Conservation (phyloP, 1,140 invertebrate genomes). For the Solenopsis fugax region DNA sequence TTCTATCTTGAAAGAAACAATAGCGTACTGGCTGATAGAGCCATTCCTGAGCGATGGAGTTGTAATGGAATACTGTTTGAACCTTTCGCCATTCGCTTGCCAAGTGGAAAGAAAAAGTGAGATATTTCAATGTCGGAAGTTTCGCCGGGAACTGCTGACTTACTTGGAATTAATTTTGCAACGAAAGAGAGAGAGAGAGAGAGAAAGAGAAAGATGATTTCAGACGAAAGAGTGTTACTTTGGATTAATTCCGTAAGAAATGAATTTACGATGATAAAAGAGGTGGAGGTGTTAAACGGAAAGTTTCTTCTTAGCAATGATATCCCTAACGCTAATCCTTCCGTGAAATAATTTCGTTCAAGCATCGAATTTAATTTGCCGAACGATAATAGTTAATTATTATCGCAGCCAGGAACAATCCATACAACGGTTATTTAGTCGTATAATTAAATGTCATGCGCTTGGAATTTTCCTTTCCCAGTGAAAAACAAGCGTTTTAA, state of each 20-base stretch:
- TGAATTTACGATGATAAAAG: conserved; percentile 46
- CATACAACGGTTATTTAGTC: not conserved
- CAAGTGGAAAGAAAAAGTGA: conserved; percentile 58
- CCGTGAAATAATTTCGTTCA: not conserved
- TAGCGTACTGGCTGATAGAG: conserved; percentile 28
- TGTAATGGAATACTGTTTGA: conserved; percentile 60
- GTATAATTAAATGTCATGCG: not conserved
- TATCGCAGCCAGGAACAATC: conserved; percentile 6
- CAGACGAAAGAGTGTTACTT: conserved; percentile 41
- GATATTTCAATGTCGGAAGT: conserved; percentile 63
- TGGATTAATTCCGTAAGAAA: conserved; percentile 48
- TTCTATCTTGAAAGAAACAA: conserved; percentile 44
- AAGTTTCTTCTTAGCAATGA: not conserved
- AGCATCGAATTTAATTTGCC: conserved; percentile 34
- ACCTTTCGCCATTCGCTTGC: conserved; percentile 41
- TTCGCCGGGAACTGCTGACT: conserved; percentile 40
- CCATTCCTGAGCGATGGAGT: conserved; percentile 53
- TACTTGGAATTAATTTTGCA: conserved; percentile 53
- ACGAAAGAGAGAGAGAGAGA: not conserved
- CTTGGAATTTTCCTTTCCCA: not conserved
- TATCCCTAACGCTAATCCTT: not conserved
- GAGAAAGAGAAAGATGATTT: conserved; percentile 29
- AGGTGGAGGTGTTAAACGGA: conserved; percentile 9
- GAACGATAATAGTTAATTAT: conserved; percentile 36
- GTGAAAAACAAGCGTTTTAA: conserved; percentile 41